phyloP scores from a whole-genome alignment of 2,888 invertebrate genomes.

The Eristalinus aeneus region DNA sequence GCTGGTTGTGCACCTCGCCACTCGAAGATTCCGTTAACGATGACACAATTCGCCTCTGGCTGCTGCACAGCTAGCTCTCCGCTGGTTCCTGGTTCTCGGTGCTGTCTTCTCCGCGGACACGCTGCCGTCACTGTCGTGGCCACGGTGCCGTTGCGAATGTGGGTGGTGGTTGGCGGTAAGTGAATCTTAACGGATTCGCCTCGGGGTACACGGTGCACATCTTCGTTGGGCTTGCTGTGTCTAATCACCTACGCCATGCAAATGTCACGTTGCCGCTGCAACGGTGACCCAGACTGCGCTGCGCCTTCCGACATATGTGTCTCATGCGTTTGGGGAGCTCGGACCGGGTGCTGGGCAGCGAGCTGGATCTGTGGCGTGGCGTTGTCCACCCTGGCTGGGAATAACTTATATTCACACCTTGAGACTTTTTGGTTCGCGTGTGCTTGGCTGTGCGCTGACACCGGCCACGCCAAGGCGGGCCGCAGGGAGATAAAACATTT shows the following conservation, averaged over 20 bases:
- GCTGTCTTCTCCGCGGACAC: constrained; percentile 5
- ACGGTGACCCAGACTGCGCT: constrained; percentile 53
- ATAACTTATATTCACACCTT: constrained; percentile 70
- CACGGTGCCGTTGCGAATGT: constrained; percentile 27
- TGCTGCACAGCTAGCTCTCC: constrained; percentile 6
- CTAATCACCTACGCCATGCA: constrained; percentile 55
- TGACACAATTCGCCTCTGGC: constrained; percentile 59
- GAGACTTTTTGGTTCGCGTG: constrained; percentile 52
- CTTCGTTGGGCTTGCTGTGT: constrained; percentile 13
- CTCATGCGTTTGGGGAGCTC: not conserved
- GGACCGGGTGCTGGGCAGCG: constrained; percentile 10
- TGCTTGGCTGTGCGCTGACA: constrained; percentile 1
- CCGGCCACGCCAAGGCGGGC: constrained; percentile 15
- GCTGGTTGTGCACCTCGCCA: constrained; percentile 46
- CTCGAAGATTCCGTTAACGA: constrained; percentile 65
- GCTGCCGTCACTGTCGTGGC: not conserved
- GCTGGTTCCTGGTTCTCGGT: constrained; percentile 9
- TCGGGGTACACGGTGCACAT: constrained; percentile 29
- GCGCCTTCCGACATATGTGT: constrained; percentile 20
- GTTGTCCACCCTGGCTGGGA: constrained; percentile 47
- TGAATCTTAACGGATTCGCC: constrained; percentile 58
- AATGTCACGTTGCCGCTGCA: constrained; percentile 47
- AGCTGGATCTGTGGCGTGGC: constrained; percentile 19
- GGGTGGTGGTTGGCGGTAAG: constrained; percentile 54
- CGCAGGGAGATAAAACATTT: constrained; percentile 57